Base-by-base conservation (phyloP, 2,888 invertebrate species). In the Diarsia rubi region DNA sequence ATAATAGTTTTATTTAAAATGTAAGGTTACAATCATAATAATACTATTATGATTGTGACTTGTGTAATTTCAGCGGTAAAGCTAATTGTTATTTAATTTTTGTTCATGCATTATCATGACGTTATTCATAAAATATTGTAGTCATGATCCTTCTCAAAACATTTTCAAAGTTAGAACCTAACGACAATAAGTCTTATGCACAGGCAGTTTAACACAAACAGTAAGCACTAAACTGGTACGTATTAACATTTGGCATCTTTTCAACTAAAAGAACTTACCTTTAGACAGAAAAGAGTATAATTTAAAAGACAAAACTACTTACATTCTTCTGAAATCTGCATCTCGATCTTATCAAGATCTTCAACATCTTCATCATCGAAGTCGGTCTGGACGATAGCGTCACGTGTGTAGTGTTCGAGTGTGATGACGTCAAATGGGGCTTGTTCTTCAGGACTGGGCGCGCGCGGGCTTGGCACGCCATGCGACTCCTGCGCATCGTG, bases 311-410 rank as follows among this genome's bases (percentile, higher is more conserved):
- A 37, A 47, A 52, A 63, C 2, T 9, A 96, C 96, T 96, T 87
- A 96, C 96, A 95, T 86, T 95, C 95, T 84, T 96, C 96, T 14
- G 94, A 91, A 81, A 96, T 96, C 89, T 96, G 96, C 86, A 96
- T 82, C 85, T 96, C 96, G 77, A 96, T 96, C 83, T 96, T 96
- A 82, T 96, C 96, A 47, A 96, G 90, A 80, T 96, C 96, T 66
- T 95, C 95, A 69, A 91, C 89, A 59, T 94, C 94, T 52, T 96
- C 96, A 75, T 96, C 96, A 65, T 96, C 96, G 83, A 97, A 97
- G 86, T 97, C 97, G 0, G 97, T 97, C 88, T 97, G 97, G 63
- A 97, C 97, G 24, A 96, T 96, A 88, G 94, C 96, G 88, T 97
- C 97, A 73, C 96, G 94, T 44, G 96, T 96, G 90, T 93, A 96